Percentiles rank a stretch among this genome's conserved stretches.
Conservation (phyloP, 2,888 invertebrate genomes). For the Sepiola atlantica region DNA sequence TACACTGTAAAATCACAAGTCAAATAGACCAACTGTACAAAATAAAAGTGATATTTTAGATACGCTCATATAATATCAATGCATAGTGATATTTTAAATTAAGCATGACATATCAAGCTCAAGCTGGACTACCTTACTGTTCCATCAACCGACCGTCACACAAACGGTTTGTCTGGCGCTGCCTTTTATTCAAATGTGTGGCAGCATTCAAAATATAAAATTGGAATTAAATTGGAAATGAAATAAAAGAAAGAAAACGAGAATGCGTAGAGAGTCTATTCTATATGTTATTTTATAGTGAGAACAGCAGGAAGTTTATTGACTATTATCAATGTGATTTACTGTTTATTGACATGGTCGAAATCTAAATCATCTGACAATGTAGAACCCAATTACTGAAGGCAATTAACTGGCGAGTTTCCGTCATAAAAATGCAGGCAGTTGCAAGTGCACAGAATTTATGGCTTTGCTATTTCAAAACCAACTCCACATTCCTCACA, state of each 20-base stretch:
- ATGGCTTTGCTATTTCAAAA: neutral
- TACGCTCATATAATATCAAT: no score
- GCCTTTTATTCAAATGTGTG: neutral
- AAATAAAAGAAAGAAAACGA: neutral
- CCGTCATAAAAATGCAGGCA: neutral
- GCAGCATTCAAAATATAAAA: neutral
- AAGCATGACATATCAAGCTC: no score
- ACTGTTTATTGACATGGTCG: neutral
- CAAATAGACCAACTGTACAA: no score
- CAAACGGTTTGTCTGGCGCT: neutral
- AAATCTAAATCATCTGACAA: neutral
- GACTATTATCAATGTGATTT: slow-evolving; percentile 14
- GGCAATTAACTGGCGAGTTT: slow-evolving; percentile 6
- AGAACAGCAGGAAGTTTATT: neutral
- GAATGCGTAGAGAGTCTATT: neutral
- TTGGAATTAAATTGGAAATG: neutral
- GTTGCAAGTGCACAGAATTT: neutral
- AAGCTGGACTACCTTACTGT: no score
- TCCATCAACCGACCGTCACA: no score
- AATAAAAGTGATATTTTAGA: no score
- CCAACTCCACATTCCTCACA: neutral
- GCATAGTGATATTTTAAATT: no score
- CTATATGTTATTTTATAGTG: neutral
- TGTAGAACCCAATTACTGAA: slow-evolving; percentile 8
- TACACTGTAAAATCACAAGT: no score